Evolutionary conservation across 2,113 vertebrate genomes (phyloP).

Genomic region (Dicrurus megarhynchus): DNA sequence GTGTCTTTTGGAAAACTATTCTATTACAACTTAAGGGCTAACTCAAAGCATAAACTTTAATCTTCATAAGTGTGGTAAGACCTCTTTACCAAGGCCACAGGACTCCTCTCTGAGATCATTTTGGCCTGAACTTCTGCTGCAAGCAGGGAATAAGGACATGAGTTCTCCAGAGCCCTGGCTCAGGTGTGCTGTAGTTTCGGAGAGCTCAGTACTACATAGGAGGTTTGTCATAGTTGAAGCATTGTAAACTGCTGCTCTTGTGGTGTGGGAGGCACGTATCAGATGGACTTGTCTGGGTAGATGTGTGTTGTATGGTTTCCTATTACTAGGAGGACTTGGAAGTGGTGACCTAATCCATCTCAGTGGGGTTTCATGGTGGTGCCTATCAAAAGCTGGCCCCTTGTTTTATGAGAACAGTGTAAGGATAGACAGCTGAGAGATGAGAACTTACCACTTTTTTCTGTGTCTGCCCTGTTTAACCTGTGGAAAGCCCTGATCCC

Average conservation of each 20-base stretch:
- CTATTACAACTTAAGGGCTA: background rate
- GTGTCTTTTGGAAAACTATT: background rate
- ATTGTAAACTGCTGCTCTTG: background rate
- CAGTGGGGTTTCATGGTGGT: background rate
- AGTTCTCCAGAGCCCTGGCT: background rate
- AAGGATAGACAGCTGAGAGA: background rate
- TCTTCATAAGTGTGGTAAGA: background rate
- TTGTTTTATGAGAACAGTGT: background rate
- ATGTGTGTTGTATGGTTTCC: background rate
- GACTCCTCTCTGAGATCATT: background rate
- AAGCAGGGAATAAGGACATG: background rate
- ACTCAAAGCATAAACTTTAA: background rate
- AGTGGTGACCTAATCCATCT: background rate
- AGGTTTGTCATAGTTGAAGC: background rate
- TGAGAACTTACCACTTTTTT: background rate
- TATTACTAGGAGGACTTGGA: background rate
- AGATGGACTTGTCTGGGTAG: background rate
- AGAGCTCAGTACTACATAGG: fast-evolving
- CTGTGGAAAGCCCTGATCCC: background rate
- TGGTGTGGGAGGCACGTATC: fast-evolving
- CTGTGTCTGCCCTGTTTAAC: background rate
- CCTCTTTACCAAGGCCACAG: background rate
- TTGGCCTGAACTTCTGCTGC: background rate
- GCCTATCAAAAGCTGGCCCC: background rate
- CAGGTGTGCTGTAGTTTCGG: background rate